Evolutionary conservation across 2,113 vertebrate species (phyloP).

Genomic region (Phalacrocorax carbo): DNA sequence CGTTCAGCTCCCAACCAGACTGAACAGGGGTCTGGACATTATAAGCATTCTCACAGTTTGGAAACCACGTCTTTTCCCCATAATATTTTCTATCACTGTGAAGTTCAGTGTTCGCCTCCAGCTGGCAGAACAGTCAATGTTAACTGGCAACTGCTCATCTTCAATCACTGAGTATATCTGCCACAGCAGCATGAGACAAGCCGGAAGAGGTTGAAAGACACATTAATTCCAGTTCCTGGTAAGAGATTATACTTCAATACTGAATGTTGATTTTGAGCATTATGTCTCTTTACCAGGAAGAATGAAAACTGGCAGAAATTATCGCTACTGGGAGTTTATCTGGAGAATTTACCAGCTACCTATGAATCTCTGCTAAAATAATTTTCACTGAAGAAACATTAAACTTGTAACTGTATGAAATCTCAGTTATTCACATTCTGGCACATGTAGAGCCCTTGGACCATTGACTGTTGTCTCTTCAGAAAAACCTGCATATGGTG

Average conservation of each 20-base stretch:
- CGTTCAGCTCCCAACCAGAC: not conserved
- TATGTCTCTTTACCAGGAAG: not conserved
- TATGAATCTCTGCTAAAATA: not conserved
- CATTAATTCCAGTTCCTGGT: not conserved
- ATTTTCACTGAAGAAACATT: not conserved
- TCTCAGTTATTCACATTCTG: not conserved
- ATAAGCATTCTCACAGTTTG: not conserved
- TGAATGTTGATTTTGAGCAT: not conserved
- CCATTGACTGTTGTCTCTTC: not conserved
- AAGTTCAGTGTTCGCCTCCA: not conserved
- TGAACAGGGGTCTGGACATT: not conserved
- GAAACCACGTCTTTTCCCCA: not conserved
- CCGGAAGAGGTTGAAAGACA: not conserved
- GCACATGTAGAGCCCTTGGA: not conserved
- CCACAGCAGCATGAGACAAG: not conserved
- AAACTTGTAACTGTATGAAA: not conserved
- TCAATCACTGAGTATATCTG: not conserved
- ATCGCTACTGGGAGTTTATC: not conserved
- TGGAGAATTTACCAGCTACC: not conserved
- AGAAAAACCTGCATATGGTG: not conserved
- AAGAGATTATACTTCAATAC: not conserved
- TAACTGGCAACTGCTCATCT: not conserved
- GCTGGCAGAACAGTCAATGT: not conserved
- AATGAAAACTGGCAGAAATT: not conserved
- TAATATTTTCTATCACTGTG: rapidly evolving